phyloP scores from a whole-genome alignment of 2,888 invertebrate species.

The Lepas anatifera region DNA sequence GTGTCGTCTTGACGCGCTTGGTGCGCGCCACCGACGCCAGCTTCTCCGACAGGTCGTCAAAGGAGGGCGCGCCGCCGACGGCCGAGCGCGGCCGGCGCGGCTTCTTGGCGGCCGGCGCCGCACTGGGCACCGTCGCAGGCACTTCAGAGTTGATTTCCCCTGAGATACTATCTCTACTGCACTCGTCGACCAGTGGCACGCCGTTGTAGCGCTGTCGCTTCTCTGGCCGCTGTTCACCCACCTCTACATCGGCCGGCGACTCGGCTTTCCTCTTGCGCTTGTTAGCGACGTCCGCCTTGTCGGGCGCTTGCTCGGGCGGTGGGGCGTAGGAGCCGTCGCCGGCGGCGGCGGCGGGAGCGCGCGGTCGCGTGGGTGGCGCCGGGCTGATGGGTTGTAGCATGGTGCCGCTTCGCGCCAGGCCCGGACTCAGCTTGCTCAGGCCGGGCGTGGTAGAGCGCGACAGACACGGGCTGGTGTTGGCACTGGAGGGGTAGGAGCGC shows the following conservation, averaged over 20 bases:
- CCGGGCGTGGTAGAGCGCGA: slow-evolving; percentile 32
- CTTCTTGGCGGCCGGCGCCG: background rate
- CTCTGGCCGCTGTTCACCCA: slow-evolving; percentile 21
- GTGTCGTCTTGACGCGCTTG: slow-evolving; percentile 55
- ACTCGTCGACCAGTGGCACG: slow-evolving; percentile 28
- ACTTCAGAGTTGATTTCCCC: slow-evolving; percentile 21
- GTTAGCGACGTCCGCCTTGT: slow-evolving; percentile 32
- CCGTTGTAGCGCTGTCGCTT: slow-evolving; percentile 24
- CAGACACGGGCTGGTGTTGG: slow-evolving; percentile 29
- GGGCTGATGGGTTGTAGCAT: slow-evolving; percentile 28
- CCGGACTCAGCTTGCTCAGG: slow-evolving; percentile 27
- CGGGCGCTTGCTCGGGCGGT: slow-evolving; percentile 16
- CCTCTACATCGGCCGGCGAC: slow-evolving; percentile 18
- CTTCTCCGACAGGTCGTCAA: slow-evolving; percentile 38
- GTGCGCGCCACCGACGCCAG: slow-evolving; percentile 44
- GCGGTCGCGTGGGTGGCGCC: slow-evolving; percentile 26
- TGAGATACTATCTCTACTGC: slow-evolving; percentile 30
- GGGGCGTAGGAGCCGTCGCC: slow-evolving; percentile 16
- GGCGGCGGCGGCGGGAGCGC: slow-evolving; percentile 24
- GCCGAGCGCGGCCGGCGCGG: slow-evolving; percentile 12
- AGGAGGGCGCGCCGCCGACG: slow-evolving; percentile 1
- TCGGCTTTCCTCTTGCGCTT: slow-evolving; percentile 32
- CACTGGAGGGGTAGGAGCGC: slow-evolving; percentile 31
- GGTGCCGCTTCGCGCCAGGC: slow-evolving; percentile 26
- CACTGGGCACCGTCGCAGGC: background rate